Conservation (phyloP, 1,140 invertebrate species). For the Marisa cornuarietis region DNA sequence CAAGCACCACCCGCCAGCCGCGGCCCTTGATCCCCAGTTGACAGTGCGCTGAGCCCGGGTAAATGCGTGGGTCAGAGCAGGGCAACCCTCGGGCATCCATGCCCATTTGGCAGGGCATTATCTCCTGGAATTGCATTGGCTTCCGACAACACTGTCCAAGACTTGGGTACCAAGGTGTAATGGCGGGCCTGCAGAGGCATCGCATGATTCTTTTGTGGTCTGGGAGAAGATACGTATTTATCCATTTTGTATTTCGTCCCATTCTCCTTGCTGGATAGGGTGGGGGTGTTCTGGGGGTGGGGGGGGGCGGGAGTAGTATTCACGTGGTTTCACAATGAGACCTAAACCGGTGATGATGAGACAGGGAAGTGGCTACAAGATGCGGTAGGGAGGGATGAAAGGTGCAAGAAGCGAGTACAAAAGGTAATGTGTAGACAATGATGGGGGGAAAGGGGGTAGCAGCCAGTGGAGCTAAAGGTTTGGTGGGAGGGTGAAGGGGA, state of each 20-base stretch:
- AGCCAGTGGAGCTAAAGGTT: not conserved
- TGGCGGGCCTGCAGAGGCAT: not conserved
- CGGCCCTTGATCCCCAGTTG: not conserved
- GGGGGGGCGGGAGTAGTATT: too few species aligned
- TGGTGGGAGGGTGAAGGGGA: not conserved
- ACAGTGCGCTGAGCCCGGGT: not conserved
- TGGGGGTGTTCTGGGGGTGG: not conserved
- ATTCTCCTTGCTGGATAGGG: not conserved
- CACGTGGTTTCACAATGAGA: too few species aligned
- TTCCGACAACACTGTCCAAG: not conserved
- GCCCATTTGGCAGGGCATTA: not conserved
- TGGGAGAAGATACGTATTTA: not conserved
- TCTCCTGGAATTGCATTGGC: not conserved
- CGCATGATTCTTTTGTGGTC: not conserved
- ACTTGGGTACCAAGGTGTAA: not conserved
- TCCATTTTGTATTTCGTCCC: too few species aligned
- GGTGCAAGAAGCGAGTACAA: conserved; percentile 14
- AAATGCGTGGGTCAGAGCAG: conserved; percentile 1
- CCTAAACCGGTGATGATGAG: too few species aligned
- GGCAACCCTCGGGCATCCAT: not conserved
- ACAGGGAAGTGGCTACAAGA: too few species aligned
- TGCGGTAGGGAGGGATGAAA: too few species aligned
- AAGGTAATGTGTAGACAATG: too few species aligned
- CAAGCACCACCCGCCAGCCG: conserved; percentile 4
- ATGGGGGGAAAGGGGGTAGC: not conserved